phyloP scores from a whole-genome alignment of 2,888 invertebrate genomes.

The Cerastis rubricosa region DNA sequence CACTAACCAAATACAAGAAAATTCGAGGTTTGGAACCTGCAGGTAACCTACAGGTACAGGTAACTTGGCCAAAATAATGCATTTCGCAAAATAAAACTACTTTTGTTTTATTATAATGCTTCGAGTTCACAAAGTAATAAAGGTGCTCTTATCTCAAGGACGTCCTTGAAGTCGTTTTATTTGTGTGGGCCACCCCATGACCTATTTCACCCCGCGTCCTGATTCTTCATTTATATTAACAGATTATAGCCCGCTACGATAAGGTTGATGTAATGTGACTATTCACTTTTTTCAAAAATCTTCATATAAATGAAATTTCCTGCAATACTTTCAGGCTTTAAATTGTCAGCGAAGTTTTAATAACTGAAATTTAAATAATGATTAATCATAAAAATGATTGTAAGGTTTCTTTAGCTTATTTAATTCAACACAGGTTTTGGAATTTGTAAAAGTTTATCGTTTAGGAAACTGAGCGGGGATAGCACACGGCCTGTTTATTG shows the following conservation, averaged over 20 bases:
- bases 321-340: not conserved
- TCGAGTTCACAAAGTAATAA: conserved; percentile 25
- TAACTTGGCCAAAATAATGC: not conserved
- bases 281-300: not conserved
- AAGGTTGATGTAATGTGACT: conserved; percentile 1
- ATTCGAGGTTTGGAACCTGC: not conserved
- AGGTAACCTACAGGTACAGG: no score
- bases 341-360: no score
- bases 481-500: not conserved
- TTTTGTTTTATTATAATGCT: conserved; percentile 12
- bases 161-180: conserved; percentile 41
- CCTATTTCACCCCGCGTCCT: conserved; percentile 47
- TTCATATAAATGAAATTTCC: not conserved
- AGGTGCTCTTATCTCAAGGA: conserved; percentile 38
- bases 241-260: conserved; percentile 1
- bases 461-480: not conserved
- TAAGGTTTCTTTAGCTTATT: conserved; percentile 4
- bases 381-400: not conserved
- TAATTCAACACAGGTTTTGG: not conserved
- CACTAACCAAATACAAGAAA: conserved; percentile 20
- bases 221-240: conserved; percentile 30
- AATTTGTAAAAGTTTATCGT: no score
- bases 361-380: not conserved
- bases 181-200: conserved; percentile 47
- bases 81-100: not conserved